These are phyloP conservation scores for Stegastes partitus DNA, from an alignment of 2,113 vertebrate species.

Conservation along the genomic window DNA sequence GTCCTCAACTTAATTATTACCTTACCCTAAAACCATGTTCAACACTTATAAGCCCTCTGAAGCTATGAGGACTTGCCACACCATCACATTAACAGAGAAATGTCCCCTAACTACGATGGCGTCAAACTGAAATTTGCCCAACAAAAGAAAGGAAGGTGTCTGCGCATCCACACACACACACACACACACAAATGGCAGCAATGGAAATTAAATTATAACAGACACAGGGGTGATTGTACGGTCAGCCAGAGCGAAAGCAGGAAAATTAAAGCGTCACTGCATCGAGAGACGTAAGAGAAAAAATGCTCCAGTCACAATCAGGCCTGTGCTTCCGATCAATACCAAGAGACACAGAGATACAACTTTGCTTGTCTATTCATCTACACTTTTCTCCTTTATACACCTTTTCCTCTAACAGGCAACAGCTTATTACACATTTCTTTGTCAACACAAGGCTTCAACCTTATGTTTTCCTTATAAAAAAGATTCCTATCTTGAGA, in stretches of 20 bases:
- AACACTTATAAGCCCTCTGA: background rate
- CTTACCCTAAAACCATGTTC: background rate
- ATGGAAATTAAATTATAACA: conserved; percentile 67
- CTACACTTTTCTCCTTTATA: conserved; percentile 25
- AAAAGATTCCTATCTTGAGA: conserved; percentile 2
- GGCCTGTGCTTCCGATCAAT: conserved; percentile 69
- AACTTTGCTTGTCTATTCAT: conserved; percentile 52
- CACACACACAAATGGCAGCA: conserved; percentile 24
- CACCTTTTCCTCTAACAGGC: background rate
- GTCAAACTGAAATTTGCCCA: background rate
- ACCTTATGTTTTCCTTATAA: background rate
- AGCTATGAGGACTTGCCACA: background rate
- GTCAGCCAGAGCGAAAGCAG: conserved; percentile 28
- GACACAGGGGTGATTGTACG: conserved; percentile 63
- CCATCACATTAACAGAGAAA: background rate
- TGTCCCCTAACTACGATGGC: background rate
- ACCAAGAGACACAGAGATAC: conserved; percentile 48
- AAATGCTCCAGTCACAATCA: conserved; percentile 53
- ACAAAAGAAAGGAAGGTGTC: background rate
- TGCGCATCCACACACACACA: background rate
- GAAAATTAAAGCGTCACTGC: conserved; percentile 45
- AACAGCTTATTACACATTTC: background rate
- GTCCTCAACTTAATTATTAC: background rate
- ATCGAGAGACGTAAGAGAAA: conserved; percentile 62
- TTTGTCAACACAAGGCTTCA: conserved; percentile 26